Base-by-base conservation (phyloP, 2,888 invertebrate genomes). In the Eupithecia centaureata region DNA sequence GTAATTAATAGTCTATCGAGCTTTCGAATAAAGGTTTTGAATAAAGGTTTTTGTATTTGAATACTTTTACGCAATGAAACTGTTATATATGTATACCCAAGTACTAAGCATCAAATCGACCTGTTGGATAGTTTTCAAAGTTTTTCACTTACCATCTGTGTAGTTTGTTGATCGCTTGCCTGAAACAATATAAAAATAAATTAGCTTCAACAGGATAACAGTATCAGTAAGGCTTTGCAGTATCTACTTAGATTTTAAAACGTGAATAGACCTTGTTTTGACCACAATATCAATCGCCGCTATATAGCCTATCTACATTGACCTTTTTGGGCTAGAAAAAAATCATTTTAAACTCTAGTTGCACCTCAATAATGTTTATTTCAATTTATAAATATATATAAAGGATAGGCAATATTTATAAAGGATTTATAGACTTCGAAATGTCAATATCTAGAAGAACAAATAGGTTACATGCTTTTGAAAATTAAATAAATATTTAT, bases 71-170 rank as follows among this genome's bases (percentile, higher is more conserved):
- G n/a, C n/a, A n/a, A n/a, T n/a, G n/a, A n/a, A n/a, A n/a, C n/a
- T n/a, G n/a, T n/a, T n/a, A n/a, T n/a, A n/a, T n/a, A n/a, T n/a
- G n/a, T n/a, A n/a, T n/a, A n/a, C n/a, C n/a, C n/a, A n/a, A n/a
- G n/a, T n/a, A n/a, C n/a, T 30, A 3, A 5, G 30, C 5, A 30
- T 30, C 5, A 5, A 30, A 30, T 30, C 30, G 5, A 5, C 30
- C 30, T 30, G 30, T 30, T 30, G 30, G 5, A 30, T 5, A 30
- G 30, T 8, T 32, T 32, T 32, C 32, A 5, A 38, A 22, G 38
- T 8, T 30, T 27, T n/a, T 42, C 18, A 68, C 68, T 64, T 61
- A 64, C 68, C 63, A 57, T 64, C 68, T 5, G 68, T 61, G 10
- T 57, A 57, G 27, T 30, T 68, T 18, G 61, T 61, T 30, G 63